These are phyloP conservation scores for Lasioglossum leucozonium DNA, from an alignment of 2,888 invertebrate species.

Conservation along the genomic window DNA sequence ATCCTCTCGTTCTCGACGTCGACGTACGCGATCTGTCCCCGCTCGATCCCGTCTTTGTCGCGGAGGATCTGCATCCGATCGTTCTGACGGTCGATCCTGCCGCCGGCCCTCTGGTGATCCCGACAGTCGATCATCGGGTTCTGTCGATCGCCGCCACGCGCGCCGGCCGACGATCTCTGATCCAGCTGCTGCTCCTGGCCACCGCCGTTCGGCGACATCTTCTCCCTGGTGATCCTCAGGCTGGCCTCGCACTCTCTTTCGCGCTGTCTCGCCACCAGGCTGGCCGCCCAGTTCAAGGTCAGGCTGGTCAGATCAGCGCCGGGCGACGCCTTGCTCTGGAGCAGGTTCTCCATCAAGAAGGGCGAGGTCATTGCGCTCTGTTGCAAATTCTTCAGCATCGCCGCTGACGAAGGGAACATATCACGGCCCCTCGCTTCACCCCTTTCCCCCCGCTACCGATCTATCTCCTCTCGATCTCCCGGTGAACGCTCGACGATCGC, in stretches of 20 bases:
- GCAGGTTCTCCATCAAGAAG: conserved; percentile 87
- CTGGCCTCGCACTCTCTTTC: conserved; percentile 79
- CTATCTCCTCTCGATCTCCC: neutral
- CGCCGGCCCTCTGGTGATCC: conserved; percentile 60
- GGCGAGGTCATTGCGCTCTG: conserved; percentile 86
- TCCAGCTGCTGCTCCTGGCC: conserved; percentile 56
- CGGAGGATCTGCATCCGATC: conserved; percentile 69
- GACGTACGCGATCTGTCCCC: conserved; percentile 57
- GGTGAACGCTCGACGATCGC: neutral
- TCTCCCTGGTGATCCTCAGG: conserved; percentile 72
- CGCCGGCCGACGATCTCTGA: conserved; percentile 50
- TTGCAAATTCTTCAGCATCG: conserved; percentile 83
- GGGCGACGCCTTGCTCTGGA: conserved; percentile 86
- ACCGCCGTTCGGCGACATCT: conserved; percentile 51
- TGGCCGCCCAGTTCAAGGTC: conserved; percentile 86
- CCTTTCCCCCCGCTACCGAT: neutral
- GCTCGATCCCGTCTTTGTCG: conserved; percentile 61
- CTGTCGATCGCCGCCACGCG: conserved; percentile 60
- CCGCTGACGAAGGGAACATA: conserved; percentile 83
- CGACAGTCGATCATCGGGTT: conserved; percentile 61
- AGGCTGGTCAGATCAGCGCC: conserved; percentile 85
- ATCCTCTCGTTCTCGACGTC: conserved; percentile 69
- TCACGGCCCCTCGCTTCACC: conserved; percentile 54
- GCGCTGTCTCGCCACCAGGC: conserved; percentile 80
- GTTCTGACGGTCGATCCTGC: conserved; percentile 62